These are phyloP conservation scores for Dasyurus viverrinus DNA, from an alignment of 2,113 vertebrate species.

Conservation along the genomic window DNA sequence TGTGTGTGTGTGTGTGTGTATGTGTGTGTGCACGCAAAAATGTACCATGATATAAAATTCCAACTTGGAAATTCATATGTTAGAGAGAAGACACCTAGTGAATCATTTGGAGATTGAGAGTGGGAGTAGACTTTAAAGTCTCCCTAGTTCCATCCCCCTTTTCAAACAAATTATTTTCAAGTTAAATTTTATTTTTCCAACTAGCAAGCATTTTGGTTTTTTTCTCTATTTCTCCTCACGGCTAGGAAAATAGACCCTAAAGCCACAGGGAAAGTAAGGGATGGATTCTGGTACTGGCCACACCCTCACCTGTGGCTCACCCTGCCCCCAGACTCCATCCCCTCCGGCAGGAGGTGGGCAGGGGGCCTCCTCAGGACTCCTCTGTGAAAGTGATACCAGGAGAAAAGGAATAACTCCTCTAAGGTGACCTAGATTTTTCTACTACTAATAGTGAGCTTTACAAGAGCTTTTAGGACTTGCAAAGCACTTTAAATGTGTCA, in stretches of 20 bases:
- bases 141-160: neutral
- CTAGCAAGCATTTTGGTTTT: neutral
- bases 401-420: neutral
- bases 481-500: neutral
- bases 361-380: neutral
- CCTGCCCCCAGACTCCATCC: neutral
- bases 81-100: neutral
- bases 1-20: too few relatives aligned
- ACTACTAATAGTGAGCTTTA: neutral
- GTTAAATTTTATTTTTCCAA: neutral
- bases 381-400: neutral
- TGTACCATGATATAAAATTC: neutral
- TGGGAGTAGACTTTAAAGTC: neutral
- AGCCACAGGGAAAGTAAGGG: neutral
- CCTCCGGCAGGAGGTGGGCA: neutral
- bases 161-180: neutral
- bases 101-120: neutral
- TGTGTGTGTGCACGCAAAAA: too few relatives aligned
- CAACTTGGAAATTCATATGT: neutral
- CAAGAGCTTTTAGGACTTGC: neutral
- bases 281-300: neutral
- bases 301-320: neutral
- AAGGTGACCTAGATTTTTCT: neutral
- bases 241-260: neutral
- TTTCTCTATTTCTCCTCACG: neutral